Base-by-base conservation (phyloP, 1,140 invertebrate genomes). In the Acromyrmex charruanus region DNA sequence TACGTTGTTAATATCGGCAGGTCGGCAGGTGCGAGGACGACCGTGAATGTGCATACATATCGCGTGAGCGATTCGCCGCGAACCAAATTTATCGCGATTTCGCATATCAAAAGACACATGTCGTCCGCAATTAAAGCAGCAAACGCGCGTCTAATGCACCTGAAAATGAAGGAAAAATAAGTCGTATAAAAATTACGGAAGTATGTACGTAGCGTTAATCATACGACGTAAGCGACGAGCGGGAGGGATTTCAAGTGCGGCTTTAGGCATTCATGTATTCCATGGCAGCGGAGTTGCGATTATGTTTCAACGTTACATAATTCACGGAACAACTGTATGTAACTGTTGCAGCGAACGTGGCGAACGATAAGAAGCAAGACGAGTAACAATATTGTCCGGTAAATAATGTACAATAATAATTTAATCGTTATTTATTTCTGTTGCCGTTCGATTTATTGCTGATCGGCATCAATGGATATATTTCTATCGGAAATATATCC, bases 1-100 rank as follows among this genome's bases (percentile, higher is more conserved):
- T 58, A 31, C 71, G 72, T 65, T n/a, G 72, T 21, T 85, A 88
- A 85, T 85, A 68, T 65, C 75, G 35, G 69, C 88, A 89, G 88
- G 88, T 59, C 75, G 35, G 75, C 86, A 89, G 88, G 88, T 89
- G 88, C 77, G 49, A 71, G 25, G 18, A 5, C 55, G 49, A 16
- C 16, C 55, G 51, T 12, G 84, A 75, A 84, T 49, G n/a, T 21
- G 51, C 53, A n/a, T 55, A 7, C 18, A 7, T 7, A 49, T 31
- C 69, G 80, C 69, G 14, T 44, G 85, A 55, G 7, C 66, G 55
- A 53, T 44, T 65, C 59, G 65, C 72, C 65, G 51, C 28, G 63
- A 0, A 79, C 14, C 25, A 44, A 25, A 55, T 77, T 77, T 77
- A 77, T 59, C 74, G 21, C 55, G 74, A 16, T 61, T 61, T 77